A percentile compares a stretch with the other conserved stretches of the same genome.
Conservation (phyloP, 2,113 vertebrate genomes). For the Notothenia rossii region DNA sequence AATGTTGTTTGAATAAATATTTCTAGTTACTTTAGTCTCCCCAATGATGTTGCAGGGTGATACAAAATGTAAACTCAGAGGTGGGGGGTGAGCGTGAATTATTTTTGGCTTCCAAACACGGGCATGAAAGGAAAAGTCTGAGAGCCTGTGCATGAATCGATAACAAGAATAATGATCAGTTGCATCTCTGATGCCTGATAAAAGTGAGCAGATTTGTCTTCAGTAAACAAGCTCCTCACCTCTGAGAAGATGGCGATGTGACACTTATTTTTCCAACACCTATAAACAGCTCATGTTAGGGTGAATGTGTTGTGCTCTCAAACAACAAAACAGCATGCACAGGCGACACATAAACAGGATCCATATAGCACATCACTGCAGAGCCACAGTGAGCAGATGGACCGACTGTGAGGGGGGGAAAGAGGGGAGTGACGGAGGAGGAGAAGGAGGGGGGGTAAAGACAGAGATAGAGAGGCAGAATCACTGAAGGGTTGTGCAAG, state of each 20-base stretch:
- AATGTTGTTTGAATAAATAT: not conserved
- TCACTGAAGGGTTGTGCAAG: slow-evolving; percentile 57
- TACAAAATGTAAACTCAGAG: not conserved
- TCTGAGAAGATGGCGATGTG: not conserved
- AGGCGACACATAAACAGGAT: slow-evolving; percentile 11
- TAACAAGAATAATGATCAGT: slow-evolving; percentile 9
- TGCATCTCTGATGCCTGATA: not conserved
- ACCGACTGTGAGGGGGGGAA: slow-evolving; percentile 78
- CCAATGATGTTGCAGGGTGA: not conserved
- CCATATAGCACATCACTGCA: slow-evolving; percentile 64
- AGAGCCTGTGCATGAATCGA: slow-evolving; percentile 3
- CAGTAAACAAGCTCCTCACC: not conserved
- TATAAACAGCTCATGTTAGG: slow-evolving; percentile 2
- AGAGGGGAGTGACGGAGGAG: slow-evolving; percentile 57
- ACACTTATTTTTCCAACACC: not conserved
- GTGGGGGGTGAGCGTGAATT: not conserved
- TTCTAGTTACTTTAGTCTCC: slow-evolving; percentile 3
- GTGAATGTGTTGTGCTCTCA: not conserved
- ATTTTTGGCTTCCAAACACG: not conserved
- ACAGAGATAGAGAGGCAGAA: slow-evolving; percentile 61
- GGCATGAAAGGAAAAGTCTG: not conserved
- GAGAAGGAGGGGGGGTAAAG: slow-evolving; percentile 51
- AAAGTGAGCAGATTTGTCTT: slow-evolving; percentile 3
- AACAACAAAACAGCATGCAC: slow-evolving; percentile 14
- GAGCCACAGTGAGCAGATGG: slow-evolving; percentile 76